These are phyloP conservation scores for Oxyteleia sp. DNA, from an alignment of 2,888 invertebrate genomes.

Conservation along the genomic window DNA sequence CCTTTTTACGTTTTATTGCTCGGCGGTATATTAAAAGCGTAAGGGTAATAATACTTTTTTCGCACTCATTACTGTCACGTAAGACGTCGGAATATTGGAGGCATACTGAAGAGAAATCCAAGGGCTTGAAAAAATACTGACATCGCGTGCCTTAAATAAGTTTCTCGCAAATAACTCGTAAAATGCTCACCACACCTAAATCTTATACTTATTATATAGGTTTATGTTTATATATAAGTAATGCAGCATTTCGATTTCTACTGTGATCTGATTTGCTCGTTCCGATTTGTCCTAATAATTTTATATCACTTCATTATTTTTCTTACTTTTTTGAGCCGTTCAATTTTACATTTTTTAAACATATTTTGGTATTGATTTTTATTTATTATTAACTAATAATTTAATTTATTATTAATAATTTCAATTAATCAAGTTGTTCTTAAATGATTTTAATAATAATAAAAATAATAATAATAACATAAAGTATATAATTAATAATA, in stretches of 20 bases:
- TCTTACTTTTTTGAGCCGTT: no score
- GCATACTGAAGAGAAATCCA: constrained; percentile 60
- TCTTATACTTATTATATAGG: constrained; percentile 42
- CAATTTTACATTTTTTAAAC: background rate
- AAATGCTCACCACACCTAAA: constrained; percentile 63
- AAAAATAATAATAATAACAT: no score
- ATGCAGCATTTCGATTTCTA: constrained; percentile 65
- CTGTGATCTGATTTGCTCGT: constrained; percentile 29
- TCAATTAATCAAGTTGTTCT: no score
- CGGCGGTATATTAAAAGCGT: constrained; percentile 40
- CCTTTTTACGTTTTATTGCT: no score
- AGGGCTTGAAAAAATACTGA: constrained; percentile 58
- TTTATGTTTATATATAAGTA: constrained; percentile 54
- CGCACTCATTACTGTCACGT: constrained; percentile 69
- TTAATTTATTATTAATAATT: no score
- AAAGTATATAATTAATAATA: no score
- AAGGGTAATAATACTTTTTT: constrained; percentile 60
- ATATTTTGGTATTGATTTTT: no score
- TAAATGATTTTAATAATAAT: no score
- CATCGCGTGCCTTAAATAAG: constrained; percentile 82
- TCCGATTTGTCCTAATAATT: constrained; percentile 54
- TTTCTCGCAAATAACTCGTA: constrained; percentile 75
- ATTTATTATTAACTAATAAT: no score
- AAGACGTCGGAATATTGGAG: constrained; percentile 59
- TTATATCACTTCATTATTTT: background rate